Base-by-base conservation (phyloP, 2,113 vertebrate species). In the Cynocephalus volans region DNA sequence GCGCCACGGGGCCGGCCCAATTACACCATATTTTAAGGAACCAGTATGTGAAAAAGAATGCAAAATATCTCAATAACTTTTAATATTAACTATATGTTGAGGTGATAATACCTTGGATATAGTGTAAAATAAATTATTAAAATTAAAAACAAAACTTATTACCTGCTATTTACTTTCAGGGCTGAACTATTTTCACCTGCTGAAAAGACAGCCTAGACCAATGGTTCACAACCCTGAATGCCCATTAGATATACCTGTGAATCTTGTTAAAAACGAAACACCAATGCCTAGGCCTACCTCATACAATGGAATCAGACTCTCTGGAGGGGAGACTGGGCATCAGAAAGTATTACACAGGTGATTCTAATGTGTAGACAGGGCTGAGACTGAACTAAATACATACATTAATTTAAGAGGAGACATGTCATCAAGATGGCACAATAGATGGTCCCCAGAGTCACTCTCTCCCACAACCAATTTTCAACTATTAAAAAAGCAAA, bases 41-140 rank as follows among this genome's bases (percentile, higher is more conserved):
- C 65, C 60, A 72, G 9, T 52, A 62, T 28, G 3, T 23, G 81
- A 90, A 88, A 93, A n/a, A 89, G 8, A 76, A 79, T 17, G 52
- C 76, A 79, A 95, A 76, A 45, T 77, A 70, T 28, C 56, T 97
- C 41, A 70, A 65, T 72, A 62, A 76, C 67, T 95, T 93, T 73
- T 88, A 84, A 84, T 28, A 84, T 62, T 93, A 90, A 85, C 65
- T 56, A 50, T 0, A 94, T 82, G 11, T 41, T 93, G 62, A 92
- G 36, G 70, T 28, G 13, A 75, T 19, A 76, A 86, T 36, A 81
- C 26, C 73, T 80, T 73, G 28, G 62, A 56, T 77, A 89, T 15
- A 73, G 19, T 52, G 41, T 85, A 79, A 70, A 94, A 87, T 15
- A n/a, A 15, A 75, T 33, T 45, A 72, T 58, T 73, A 77, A 77